Base-by-base conservation (phyloP, 2,888 invertebrate genomes). In the Isotomurus palustris region DNA sequence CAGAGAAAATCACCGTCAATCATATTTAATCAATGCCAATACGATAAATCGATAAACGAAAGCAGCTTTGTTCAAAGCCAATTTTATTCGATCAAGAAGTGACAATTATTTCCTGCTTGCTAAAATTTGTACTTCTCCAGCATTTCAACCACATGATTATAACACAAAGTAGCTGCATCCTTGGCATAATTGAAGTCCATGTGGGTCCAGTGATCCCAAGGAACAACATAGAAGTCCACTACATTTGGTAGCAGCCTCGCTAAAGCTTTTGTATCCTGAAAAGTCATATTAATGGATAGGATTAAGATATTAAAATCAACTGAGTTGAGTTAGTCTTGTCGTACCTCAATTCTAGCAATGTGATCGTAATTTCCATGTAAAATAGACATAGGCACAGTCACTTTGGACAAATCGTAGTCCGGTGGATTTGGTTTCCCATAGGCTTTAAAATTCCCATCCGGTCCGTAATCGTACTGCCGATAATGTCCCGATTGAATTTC, bases 401-500 rank as follows among this genome's bases (percentile, higher is more conserved):
- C 19, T 47, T 47, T 47, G 12, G 29, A 29, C 10, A 47, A 19
- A 8, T 47, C 48, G 25, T 27, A 47, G 10, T 47, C 48, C 17
- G 10, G 10, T 12, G 48, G 48, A 27, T 25, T 47, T 8, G 8
- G 28, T 3, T 27, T 25, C 3, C 32, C 29, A 47, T 47, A 47
- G 3, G 17, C 17, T 28, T 29, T 10, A 17, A 27, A 17, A 28
- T 47, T 47, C 28, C 28, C 28, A 14, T 6, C 12, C n/a, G 28
- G 10, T 6, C 48, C 48, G 17, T 47, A 29, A 17, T 47, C 48
- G 28, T 28, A 47, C 17, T 45, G 45, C 6, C 45, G 25, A n/a
- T 10, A 45, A 24, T 25, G 45, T 22, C 45, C 45, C 12, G 45
- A 45, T 5, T 24, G 10, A 6, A 24, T 45, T 25, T 24, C 24